phyloP scores from a whole-genome alignment of 2,888 invertebrate genomes.

The Drosophila anceps region DNA sequence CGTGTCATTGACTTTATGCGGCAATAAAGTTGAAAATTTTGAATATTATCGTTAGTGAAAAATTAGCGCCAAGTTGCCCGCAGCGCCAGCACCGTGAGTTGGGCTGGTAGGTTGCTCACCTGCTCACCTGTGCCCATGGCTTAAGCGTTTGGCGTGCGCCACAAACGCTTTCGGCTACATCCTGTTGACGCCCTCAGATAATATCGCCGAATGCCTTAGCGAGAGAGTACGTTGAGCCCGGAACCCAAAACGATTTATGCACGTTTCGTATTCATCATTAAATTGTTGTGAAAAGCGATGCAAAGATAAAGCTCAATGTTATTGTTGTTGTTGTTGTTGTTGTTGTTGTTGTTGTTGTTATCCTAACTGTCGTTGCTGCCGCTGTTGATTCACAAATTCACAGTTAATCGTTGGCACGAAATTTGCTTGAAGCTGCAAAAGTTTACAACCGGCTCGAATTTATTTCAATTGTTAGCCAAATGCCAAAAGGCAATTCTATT shows the following conservation, averaged over 20 bases:
- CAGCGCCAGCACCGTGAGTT: conserved; percentile 10
- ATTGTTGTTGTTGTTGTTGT: conserved; percentile 24
- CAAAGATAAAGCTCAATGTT: conserved; percentile 55
- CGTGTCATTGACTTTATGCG: conserved; percentile 73
- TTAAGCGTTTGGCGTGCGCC: conserved; percentile 65
- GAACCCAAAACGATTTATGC: conserved; percentile 74
- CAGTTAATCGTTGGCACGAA: conserved; percentile 66
- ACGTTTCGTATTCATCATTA: conserved; percentile 72
- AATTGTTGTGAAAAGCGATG: conserved; percentile 58
- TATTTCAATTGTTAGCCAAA: conserved; percentile 36
- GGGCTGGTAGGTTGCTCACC: not conserved
- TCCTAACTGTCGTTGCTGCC: conserved; percentile 33
- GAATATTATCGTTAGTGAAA: conserved; percentile 82
- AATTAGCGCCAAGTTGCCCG: conserved; percentile 74
- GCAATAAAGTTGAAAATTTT: conserved; percentile 80
- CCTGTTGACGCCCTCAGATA: conserved; percentile 66
- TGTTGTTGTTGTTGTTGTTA: conserved; percentile 29
- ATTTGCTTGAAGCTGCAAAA: conserved; percentile 20
- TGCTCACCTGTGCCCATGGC: conserved; percentile 47
- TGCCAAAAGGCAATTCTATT: not conserved
- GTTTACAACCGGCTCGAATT: conserved; percentile 27
- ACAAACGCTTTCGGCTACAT: conserved; percentile 61
- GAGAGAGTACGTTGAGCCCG: not conserved
- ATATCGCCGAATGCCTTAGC: conserved; percentile 38
- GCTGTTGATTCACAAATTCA: conserved; percentile 64